Base-by-base conservation (phyloP, 2,113 vertebrate genomes). In the Macrotis lagotis region DNA sequence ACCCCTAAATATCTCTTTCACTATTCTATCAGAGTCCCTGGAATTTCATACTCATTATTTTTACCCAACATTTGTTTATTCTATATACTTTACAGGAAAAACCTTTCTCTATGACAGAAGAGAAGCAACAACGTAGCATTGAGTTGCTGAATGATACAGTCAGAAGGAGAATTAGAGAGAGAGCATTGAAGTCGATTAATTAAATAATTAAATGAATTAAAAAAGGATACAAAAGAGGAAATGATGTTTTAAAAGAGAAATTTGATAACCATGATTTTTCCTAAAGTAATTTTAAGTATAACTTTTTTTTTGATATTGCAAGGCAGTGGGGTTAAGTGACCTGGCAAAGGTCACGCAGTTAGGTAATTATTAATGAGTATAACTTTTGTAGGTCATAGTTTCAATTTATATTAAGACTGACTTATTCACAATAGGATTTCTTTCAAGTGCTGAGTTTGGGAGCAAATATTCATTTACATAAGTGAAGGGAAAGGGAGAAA, bases 381-480 rank as follows among this genome's bases (percentile, higher is more conserved):
- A 92, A 52, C 59, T 94, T 93, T n/a, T 89, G 37, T 96, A 11
- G n/a, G 0, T 44, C 9, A 31, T 5, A 2, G 0, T 91, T 88
- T 48, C 31, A 2, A 10, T 44, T 1, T 91, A 37, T 51, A 66
- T 37, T 91, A 66, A 94, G 95, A 93, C 55, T 49, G 28, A 91
- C 22, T 93, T 93, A 83, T 44, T 19, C 11, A 50, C 51, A 89
- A 24, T 66, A 91, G 92, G 19, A 49, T 88, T 95, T 90, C 48
- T 92, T 93, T 95, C 49, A 92, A 89, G 3, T 1, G 53, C 91
- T 92, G 89, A 91, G 52, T 94, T 49, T 50, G 31, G n/a, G 22
- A 90, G 10, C 14, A 52, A 95, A 91, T 50, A 89, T 90, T 91
- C 93, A 96, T 89, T 95, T 94, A 95, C 95, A 90, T 74, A 95